These are phyloP conservation scores for Lithophane semibrunnea DNA, from an alignment of 2,888 invertebrate genomes.

Conservation along the genomic window DNA sequence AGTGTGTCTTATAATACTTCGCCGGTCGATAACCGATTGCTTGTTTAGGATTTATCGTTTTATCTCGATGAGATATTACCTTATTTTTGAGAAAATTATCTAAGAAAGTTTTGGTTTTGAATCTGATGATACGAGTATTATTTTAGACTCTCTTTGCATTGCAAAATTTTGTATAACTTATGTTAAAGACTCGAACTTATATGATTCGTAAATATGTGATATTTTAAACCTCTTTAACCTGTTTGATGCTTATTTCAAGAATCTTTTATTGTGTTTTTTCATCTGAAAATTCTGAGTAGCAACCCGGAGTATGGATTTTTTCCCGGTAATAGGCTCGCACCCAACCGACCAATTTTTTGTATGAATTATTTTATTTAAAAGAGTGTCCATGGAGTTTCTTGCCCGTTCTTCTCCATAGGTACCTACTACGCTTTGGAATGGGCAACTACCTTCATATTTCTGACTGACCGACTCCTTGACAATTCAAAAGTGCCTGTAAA, in stretches of 20 bases:
- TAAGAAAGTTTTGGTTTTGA: neutral
- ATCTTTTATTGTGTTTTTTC: neutral
- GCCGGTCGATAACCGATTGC: slow-evolving; percentile 53
- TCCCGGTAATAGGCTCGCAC: neutral
- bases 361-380: too few species aligned
- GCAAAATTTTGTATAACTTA: neutral
- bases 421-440: too few species aligned
- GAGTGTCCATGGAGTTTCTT: too few species aligned
- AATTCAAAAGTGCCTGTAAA: too few species aligned
- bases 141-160: neutral
- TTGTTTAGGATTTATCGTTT: slow-evolving; percentile 41
- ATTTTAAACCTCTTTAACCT: too few species aligned
- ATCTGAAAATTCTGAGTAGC: neutral
- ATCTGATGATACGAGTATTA: neutral
- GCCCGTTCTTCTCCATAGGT: too few species aligned
- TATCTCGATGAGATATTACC: slow-evolving; percentile 20
- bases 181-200: neutral
- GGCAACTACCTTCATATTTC: too few species aligned
- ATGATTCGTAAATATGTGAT: too few species aligned
- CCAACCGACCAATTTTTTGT: too few species aligned
- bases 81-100: slow-evolving; percentile 6
- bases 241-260: neutral
- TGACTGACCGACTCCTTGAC: too few species aligned
- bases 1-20: slow-evolving; percentile 68
- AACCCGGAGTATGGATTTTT: neutral